Conservation (phyloP, 2,888 invertebrate species). For the Polymixis lichenea region DNA sequence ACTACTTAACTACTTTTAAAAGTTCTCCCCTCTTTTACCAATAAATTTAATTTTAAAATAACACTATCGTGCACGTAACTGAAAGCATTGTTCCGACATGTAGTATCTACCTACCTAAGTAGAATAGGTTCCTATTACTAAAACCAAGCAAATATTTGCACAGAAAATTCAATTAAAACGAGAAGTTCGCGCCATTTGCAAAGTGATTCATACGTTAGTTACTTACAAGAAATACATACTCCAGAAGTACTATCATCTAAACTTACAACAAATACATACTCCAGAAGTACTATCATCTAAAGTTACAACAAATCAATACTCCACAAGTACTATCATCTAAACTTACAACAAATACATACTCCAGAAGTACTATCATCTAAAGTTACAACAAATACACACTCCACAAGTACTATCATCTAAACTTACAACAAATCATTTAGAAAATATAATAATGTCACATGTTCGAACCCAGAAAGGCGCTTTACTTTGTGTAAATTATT, state of each 20-base stretch:
- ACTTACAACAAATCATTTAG: no score
- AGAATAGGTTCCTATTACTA: conserved; percentile 28
- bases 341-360: neutral
- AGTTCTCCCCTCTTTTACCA: neutral
- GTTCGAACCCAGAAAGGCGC: no score
- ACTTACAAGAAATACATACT: neutral
- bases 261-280: no score
- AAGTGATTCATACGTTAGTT: conserved; percentile 14
- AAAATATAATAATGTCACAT: no score
- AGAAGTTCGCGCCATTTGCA: conserved; percentile 11
- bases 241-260: conserved; percentile 24
- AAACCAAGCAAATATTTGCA: conserved; percentile 36
- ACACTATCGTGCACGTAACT: neutral
- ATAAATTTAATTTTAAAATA: neutral
- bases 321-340: conserved; percentile 22
- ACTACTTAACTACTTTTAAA: neutral
- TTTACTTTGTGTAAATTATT: no score
- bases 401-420: conserved; percentile 22
- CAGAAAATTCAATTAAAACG: conserved; percentile 47
- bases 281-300: no score
- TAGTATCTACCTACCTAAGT: neutral
- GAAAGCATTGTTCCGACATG: neutral
- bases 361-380: conserved; percentile 24
- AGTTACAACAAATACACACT: neutral
- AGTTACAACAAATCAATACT: neutral